Base-by-base conservation (phyloP, 37 sponge, comb jelly and placozoan genomes). In the Ianthella basta region DNA sequence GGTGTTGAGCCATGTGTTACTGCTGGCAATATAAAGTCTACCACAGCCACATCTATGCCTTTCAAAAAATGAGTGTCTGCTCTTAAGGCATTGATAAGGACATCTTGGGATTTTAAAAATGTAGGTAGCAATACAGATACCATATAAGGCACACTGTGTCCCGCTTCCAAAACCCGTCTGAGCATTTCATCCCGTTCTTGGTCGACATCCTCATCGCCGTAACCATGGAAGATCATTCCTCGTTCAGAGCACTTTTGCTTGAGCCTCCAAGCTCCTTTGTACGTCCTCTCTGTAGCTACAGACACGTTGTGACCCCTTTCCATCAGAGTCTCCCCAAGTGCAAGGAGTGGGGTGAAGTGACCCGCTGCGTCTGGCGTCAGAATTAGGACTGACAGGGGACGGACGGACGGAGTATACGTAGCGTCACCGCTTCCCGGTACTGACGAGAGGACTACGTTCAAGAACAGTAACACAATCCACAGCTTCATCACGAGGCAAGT, bases 281-380 rank as follows among this genome's bases (percentile, higher is more conserved):
- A 29, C 70, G 8, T 69, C 27, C 34, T 33, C 6, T 3, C 32
- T 1, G 70, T 35, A 30, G 27, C 12, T 2, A 91, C 8, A 0
- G 91, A 85, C 1, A 87, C 88, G n/a, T 81, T 84, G 88, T 91
- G 91, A 10, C 88, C 88, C n/a, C 88, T 66, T 0, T 32, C 15
- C 55, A 87, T 74, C 55, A 91, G 59, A 55, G 87, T 85, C 38
- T 91, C 91, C 60, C 75, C 88, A 5, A 91, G 75, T 19, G 65
- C 33, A 0, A 87, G 57, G 12, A 81, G 24, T 0, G 82, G 80
- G 34, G 15, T 23, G 2, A 80, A 19, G 36, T 91, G 91, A 16
- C 91, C 85, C 0, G 75, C 13, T 1, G 30, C 0, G 0, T 81
- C 82, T 23, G 32, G 8, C 15, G 86, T 63, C 0, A 82, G 23